Evolutionary conservation across 2,113 vertebrate genomes (phyloP).

Genomic region (Reinhardtius hippoglossoides): DNA sequence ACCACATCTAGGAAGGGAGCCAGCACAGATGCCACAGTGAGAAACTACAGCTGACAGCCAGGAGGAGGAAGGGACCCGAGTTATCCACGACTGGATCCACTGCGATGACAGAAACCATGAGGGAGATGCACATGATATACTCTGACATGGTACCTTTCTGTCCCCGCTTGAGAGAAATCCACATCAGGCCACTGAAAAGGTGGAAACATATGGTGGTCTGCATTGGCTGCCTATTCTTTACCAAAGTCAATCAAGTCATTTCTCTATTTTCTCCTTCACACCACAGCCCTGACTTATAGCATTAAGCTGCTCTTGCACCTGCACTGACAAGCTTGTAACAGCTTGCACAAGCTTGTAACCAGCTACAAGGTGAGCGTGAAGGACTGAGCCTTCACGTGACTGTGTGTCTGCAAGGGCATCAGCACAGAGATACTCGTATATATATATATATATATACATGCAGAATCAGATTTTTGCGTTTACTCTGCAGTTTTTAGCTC

Average conservation of each 20-base stretch:
- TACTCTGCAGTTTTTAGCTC: neutral
- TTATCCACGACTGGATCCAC: conserved; percentile 34
- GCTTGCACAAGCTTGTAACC: neutral
- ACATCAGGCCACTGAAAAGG: neutral
- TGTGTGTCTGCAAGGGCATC: neutral
- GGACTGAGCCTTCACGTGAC: conserved; percentile 4
- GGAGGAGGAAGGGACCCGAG: neutral
- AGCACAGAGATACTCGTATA: neutral
- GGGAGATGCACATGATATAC: neutral
- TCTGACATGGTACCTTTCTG: neutral
- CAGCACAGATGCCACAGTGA: conserved; percentile 68
- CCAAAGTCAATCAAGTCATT: too few relatives aligned
- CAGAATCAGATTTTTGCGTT: neutral
- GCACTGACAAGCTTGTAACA: conserved; percentile 23
- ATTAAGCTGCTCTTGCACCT: conserved; percentile 38
- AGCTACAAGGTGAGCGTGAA: neutral
- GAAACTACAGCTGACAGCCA: conserved; percentile 50
- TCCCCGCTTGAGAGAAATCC: neutral
- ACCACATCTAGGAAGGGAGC: conserved; percentile 62
- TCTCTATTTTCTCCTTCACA: too few relatives aligned
- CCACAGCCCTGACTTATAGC: neutral
- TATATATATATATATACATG: neutral
- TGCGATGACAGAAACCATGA: conserved; percentile 7
- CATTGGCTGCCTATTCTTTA: too few relatives aligned
- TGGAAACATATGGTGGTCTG: too few relatives aligned